phyloP scores from a whole-genome alignment of 2,888 invertebrate genomes.

The Beris chalybata region DNA sequence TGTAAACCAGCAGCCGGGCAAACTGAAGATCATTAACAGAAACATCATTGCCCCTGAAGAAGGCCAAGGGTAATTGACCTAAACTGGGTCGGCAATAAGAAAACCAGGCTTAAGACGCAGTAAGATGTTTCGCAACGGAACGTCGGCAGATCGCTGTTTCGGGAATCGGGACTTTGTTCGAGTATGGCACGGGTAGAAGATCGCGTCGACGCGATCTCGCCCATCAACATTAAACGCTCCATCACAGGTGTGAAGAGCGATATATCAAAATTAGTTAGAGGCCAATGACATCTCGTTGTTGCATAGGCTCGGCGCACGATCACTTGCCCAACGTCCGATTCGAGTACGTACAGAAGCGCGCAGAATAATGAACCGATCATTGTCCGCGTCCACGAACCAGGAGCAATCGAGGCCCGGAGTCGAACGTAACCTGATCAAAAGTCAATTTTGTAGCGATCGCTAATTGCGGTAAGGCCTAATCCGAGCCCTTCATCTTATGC shows the following conservation, averaged over 20 bases:
- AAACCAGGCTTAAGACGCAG: background rate
- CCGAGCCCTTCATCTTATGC: constrained; percentile 11
- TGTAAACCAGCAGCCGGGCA: no score
- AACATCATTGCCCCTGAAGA: constrained; percentile 20
- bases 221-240: constrained; percentile 6
- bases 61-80: constrained; percentile 24
- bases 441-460: constrained; percentile 19
- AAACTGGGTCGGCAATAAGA: constrained; percentile 19
- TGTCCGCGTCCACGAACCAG: constrained; percentile 6
- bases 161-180: background rate
- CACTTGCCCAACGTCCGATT: background rate
- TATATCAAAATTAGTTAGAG: constrained; percentile 21
- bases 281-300: constrained; percentile 16
- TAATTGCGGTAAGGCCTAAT: constrained; percentile 12
- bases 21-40: constrained; percentile 16
- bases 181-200: constrained; percentile 19
- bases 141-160: background rate
- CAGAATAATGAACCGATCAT: constrained; percentile 17
- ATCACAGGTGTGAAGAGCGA: constrained; percentile 14
- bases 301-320: background rate
- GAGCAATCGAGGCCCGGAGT: background rate
- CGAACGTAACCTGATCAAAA: constrained; percentile 11
- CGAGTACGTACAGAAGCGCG: constrained; percentile 16
- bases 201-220: constrained; percentile 8
- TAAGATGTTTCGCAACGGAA: background rate